A percentile compares a stretch with the other conserved stretches of the same genome.
Evolutionary conservation across 1,140 invertebrate species (phyloP).

Genomic region (Trichoplusia ni): DNA sequence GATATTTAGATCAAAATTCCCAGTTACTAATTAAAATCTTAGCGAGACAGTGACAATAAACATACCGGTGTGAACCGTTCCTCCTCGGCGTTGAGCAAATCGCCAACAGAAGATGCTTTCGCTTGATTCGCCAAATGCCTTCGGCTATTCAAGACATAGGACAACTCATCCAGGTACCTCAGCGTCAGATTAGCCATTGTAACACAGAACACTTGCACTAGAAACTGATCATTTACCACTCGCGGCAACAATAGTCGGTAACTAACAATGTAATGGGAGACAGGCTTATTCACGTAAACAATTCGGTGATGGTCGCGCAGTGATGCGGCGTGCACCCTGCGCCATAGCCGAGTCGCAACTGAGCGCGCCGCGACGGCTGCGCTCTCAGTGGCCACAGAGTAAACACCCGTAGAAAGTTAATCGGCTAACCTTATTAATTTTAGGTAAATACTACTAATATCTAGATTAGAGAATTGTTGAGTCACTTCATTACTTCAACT

Average conservation of each 20-base stretch:
- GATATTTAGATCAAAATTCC: constrained; percentile 6
- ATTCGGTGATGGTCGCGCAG: constrained; percentile 32
- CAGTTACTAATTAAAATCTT: constrained; percentile 2
- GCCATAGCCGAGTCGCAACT: constrained; percentile 61
- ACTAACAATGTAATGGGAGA: constrained; percentile 42
- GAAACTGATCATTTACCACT: constrained; percentile 48
- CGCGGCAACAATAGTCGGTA: constrained; percentile 44
- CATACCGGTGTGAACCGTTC: constrained; percentile 69
- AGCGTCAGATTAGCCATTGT: constrained; percentile 75
- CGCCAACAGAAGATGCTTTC: constrained; percentile 75
- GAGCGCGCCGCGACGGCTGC: constrained; percentile 28
- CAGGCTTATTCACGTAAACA: constrained; percentile 58
- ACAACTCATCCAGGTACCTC: constrained; percentile 78
- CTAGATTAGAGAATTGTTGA: constrained; percentile 17
- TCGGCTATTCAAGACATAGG: constrained; percentile 72
- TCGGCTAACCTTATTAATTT: constrained; percentile 26
- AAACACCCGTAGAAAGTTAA: constrained; percentile 30
- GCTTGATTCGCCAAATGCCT: constrained; percentile 64
- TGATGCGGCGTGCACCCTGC: constrained; percentile 34
- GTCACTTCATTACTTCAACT: background rate
- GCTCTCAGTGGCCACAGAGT: constrained; percentile 16
- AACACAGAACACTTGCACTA: constrained; percentile 55
- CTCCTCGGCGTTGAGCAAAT: constrained; percentile 73
- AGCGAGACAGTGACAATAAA: constrained; percentile 25
- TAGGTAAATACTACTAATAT: constrained; percentile 23